Evolutionary conservation across 2,113 vertebrate species (phyloP).

Genomic region (Herpailurus yagouaroundi): DNA sequence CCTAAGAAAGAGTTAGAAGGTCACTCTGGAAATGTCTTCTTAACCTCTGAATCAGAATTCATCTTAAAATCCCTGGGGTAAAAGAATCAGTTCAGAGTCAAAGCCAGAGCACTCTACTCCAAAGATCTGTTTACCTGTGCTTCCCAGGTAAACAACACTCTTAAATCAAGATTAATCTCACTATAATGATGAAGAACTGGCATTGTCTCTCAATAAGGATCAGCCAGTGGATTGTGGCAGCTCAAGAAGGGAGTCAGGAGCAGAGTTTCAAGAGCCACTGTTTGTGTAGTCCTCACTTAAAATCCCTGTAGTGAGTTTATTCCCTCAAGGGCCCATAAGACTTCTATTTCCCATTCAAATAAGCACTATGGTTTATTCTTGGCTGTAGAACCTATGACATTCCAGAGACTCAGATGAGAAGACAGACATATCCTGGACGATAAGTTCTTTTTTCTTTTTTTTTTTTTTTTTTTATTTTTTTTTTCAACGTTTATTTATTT

Average conservation of each 20-base stretch:
- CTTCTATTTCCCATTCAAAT: neutral
- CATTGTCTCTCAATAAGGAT: neutral
- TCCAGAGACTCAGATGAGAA: slow-evolving; percentile 1
- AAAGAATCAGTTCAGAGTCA: neutral
- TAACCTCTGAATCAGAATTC: neutral
- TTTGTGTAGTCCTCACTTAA: neutral
- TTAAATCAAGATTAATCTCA: neutral
- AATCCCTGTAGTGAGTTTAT: neutral
- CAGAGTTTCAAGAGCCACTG: neutral
- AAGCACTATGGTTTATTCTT: neutral
- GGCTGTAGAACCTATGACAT: neutral
- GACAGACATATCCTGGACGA: neutral
- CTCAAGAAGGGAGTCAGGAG: neutral
- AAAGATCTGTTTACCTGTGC: neutral
- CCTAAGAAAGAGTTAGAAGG: neutral
- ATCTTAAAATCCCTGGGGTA: neutral
- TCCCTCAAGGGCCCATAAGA: neutral
- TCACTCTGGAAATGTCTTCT: neutral
- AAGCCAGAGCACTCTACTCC: neutral
- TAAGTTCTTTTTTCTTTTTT: too few relatives aligned
- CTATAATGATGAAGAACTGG: neutral
- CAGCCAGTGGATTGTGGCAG: neutral
- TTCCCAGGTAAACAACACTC: neutral
- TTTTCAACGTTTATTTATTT: too few relatives aligned
- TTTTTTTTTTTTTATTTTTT: too few relatives aligned